Percentiles rank a stretch among this genome's conserved stretches.
phyloP scores from a whole-genome alignment of 1,140 invertebrate species.

The Copidosoma floridanum region DNA sequence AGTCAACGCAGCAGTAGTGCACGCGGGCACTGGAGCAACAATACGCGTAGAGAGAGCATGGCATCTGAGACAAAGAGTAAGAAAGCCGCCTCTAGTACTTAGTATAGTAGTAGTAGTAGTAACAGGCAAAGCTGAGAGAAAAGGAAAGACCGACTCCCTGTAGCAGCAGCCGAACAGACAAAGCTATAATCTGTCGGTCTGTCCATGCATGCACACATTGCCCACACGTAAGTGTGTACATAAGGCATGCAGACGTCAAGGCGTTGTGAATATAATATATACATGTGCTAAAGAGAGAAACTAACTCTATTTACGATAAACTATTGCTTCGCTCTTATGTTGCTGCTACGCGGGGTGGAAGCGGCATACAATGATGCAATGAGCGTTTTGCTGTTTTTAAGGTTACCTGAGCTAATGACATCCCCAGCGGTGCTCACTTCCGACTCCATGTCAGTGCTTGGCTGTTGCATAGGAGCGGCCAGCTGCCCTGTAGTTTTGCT shows the following conservation, averaged over 20 bases:
- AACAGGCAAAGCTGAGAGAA: conserved; percentile 1
- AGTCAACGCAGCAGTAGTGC: conserved; percentile 33
- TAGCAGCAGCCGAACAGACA: no score
- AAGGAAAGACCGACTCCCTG: no score
- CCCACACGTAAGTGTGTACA: conserved; percentile 26
- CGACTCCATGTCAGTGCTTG: background rate
- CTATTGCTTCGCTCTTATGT: no score
- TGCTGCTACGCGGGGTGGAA: conserved; percentile 18
- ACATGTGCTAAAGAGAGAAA: background rate
- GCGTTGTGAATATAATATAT: no score
- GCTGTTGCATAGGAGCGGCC: background rate
- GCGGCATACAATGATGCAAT: background rate
- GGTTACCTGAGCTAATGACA: conserved; percentile 14
- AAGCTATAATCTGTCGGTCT: conserved; percentile 34
- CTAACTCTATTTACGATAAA: no score
- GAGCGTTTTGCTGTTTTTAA: conserved; percentile 13
- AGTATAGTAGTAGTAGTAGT: no score
- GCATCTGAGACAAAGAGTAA: background rate
- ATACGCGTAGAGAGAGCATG: no score
- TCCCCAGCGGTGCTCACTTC: conserved; percentile 2
- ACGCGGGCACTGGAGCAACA: conserved; percentile 21
- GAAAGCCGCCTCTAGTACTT: no score
- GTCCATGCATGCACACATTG: conserved; percentile 24
- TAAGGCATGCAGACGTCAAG: conserved; percentile 25
- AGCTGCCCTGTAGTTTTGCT: background rate